Base-by-base conservation (phyloP, 2,888 invertebrate genomes). In the Phymatocera aterrima region DNA sequence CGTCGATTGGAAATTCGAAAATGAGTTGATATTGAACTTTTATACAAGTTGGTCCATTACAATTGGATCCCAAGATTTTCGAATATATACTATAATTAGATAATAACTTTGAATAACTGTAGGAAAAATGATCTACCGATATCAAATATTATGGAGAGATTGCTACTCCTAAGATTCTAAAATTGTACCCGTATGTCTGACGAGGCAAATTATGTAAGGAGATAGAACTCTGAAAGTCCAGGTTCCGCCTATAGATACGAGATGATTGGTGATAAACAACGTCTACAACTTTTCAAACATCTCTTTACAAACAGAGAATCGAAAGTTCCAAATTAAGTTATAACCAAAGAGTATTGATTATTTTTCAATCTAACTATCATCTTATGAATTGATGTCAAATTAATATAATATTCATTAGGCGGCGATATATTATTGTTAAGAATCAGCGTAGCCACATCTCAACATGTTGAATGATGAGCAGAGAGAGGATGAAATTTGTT, bases 391-490 rank as follows among this genome's bases (percentile, higher is more conserved):
- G n/a, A n/a, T n/a, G n/a, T n/a, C n/a, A n/a, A n/a, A n/a, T n/a
- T n/a, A n/a, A n/a, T n/a, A n/a, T n/a, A n/a, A n/a, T n/a, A n/a
- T n/a, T n/a, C n/a, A n/a, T n/a, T n/a, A n/a, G n/a, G n/a, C n/a
- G n/a, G n/a, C n/a, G 28, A 10, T n/a, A 72, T 48, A 72, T 72
- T 72, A 72, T 72, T 72, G 70, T 72, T 51, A n/a, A 51, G 31
- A 72, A 5, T 72, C 51, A 31, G 70, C 70, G 51, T 48, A 51
- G 51, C 70, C n/a, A 18, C 31, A 34, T 21, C 15, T n/a, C 15
- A n/a, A 68, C 68, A 21, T 12, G 28, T 31, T 48, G 48, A 51
- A 4, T 72, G 31, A 72, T 48, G 48, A 34, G n/a, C 15, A 51
- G 51, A 72, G n/a, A 72, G 6, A 28, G 48, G 70, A 48, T 31